phyloP scores from a whole-genome alignment of 1,140 invertebrate genomes.

The fruit fly (Drosophila melanogaster) region DNA sequence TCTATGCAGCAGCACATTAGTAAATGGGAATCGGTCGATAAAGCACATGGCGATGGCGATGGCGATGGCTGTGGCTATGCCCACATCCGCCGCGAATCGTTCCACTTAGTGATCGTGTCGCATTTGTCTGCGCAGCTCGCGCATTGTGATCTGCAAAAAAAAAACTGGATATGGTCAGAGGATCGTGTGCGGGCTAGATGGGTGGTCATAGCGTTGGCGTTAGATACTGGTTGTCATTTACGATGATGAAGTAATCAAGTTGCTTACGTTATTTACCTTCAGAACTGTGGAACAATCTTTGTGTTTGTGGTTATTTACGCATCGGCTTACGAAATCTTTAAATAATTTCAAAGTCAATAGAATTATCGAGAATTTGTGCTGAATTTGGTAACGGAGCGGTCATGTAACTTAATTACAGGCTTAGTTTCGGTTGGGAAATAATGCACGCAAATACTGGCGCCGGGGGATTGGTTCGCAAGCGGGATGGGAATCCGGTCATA shows the following conservation, averaged over 20 bases:
- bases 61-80: background rate
- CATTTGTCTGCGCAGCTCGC: slow-evolving; percentile 67
- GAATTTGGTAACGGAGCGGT: slow-evolving; percentile 10
- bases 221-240: slow-evolving; percentile 50
- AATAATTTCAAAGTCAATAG: slow-evolving; percentile 40
- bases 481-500: slow-evolving; percentile 4
- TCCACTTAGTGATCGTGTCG: slow-evolving; percentile 35
- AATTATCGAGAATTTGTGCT: slow-evolving; percentile 24
- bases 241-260: slow-evolving; percentile 31
- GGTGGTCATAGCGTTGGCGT: slow-evolving; percentile 9
- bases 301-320: slow-evolving; percentile 45
- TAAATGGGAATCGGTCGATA: slow-evolving; percentile 1
- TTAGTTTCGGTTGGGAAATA: slow-evolving; percentile 1
- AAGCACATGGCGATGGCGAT: background rate
- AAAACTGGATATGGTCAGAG: slow-evolving; percentile 25
- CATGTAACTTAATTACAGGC: slow-evolving; percentile 19
- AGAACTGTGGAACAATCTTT: slow-evolving; percentile 36
- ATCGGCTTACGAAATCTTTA: slow-evolving; percentile 42
- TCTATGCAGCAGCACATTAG: background rate
- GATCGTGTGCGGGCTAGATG: slow-evolving; percentile 2
- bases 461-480: slow-evolving; percentile 24
- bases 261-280: slow-evolving; percentile 57
- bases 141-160: slow-evolving; percentile 75
- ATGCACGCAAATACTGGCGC: slow-evolving; percentile 5
- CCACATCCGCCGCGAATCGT: background rate